Evolutionary conservation across 2,113 vertebrate genomes (phyloP).

Genomic region (Calcarius ornatus): DNA sequence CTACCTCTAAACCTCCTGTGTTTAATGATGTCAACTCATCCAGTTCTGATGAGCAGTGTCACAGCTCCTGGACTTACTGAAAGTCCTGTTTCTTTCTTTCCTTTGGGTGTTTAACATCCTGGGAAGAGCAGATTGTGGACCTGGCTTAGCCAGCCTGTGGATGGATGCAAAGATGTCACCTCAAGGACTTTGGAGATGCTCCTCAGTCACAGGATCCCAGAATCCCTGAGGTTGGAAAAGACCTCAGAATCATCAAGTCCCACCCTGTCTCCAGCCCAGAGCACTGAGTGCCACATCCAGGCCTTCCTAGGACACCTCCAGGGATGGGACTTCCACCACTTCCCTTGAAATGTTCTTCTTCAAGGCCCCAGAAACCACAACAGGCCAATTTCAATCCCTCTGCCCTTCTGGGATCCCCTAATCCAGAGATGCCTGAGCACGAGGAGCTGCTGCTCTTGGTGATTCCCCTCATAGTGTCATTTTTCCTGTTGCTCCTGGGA

Average conservation of each 20-base stretch:
- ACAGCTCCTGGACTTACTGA: not conserved
- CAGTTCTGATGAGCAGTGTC: not conserved
- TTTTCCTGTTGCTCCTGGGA: not conserved
- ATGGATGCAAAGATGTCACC: not conserved
- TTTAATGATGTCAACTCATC: not conserved
- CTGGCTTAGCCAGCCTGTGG: not conserved
- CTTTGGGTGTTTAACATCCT: not conserved
- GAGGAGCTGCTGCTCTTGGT: not conserved
- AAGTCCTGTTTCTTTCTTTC: not conserved
- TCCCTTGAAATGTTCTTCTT: not conserved
- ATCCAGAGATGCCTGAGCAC: not conserved
- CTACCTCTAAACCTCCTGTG: not conserved
- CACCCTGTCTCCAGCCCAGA: not conserved
- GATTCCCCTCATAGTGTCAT: accelerated
- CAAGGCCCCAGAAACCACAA: not conserved
- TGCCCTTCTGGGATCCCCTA: accelerated
- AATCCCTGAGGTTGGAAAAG: not conserved
- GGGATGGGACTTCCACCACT: not conserved
- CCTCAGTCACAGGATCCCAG: not conserved
- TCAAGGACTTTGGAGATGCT: not conserved
- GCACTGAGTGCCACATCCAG: accelerated
- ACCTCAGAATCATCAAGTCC: accelerated
- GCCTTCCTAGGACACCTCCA: not conserved
- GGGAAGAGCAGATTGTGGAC: not conserved
- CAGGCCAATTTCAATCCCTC: accelerated